Evolutionary conservation across 2,888 invertebrate genomes (phyloP), one percentile per base, ranked within the genome.

Genomic region (Aphodius granarius): DNA sequence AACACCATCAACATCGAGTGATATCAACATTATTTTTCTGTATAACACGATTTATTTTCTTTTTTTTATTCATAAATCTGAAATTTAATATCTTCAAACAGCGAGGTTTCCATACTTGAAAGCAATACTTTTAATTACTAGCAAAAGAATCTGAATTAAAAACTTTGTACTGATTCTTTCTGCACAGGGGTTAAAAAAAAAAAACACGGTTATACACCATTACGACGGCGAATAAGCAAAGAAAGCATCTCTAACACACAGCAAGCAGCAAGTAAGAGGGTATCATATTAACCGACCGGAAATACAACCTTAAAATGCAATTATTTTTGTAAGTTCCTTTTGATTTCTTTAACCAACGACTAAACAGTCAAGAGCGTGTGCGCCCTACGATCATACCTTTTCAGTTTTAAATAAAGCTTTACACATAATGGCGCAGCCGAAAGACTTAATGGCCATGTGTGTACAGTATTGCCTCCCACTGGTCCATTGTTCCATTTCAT

Each of bases 301-400:
- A 85, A 82, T 81, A 80, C 83, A 82, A 84, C 83, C 84, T 85
- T 84, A 84, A 85, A 85, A 83, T 82, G 83, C 84, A 85, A 85
- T 84, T 84, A 85, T 85, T 84, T 85, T 84, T 73, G 70, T 72
- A 77, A 77, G 75, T 75, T 77, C 74, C 76, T 74, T 68, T 77
- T 73, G 74, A 66, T 64, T 75, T 78, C 78, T 76, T 76, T 74
- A 76, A n/a, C 68, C 15, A n/a, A n/a, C 68, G 20, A 22, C 68
- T 6, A 22, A 21, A 20, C 71, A 76, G 74, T 77, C 77, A 74
- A 76, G 76, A n/a, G 68, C 68, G 13, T 68, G n/a, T 13, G 20
- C 68, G 20, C 21, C 21, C 43, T 43, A 13, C 43, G 9, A 43
- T 43, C 72, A 70, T 76, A 76, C 74, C 74, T 76, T 76, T 76